Conservation (phyloP, 2,797 vertebrate genomes). For the Cyprinodon diabolis region DNA sequence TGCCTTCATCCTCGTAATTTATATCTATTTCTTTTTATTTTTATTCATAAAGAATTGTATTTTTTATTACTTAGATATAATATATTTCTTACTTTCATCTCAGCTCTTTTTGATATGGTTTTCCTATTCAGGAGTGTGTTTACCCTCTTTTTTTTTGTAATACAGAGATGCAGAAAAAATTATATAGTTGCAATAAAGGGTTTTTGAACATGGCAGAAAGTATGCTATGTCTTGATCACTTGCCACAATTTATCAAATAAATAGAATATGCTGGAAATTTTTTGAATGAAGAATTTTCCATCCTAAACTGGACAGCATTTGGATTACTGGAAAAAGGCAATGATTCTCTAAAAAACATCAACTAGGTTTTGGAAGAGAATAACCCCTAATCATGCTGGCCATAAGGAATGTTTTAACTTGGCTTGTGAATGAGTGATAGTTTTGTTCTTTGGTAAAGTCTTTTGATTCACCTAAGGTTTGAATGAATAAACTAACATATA, state of each 20-base stretch:
- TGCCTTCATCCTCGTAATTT: not conserved
- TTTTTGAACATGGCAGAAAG: not conserved
- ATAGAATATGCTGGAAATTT: constrained; percentile 2
- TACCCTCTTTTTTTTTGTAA: not conserved
- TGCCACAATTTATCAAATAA: not conserved
- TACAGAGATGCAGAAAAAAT: constrained; percentile 6
- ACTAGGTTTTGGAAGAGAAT: constrained; percentile 33
- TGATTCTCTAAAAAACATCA: constrained; percentile 43
- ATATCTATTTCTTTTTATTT: not conserved
- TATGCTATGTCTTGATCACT: not conserved
- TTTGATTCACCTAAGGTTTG: not conserved
- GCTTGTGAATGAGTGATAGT: constrained; percentile 19
- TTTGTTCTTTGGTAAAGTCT: constrained; percentile 4
- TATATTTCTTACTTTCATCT: not conserved
- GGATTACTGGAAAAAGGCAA: constrained; percentile 23
- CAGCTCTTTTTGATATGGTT: not conserved
- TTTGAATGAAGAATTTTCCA: constrained; percentile 7
- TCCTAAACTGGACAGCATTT: not conserved
- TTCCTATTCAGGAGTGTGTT: not conserved
- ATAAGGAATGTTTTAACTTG: constrained; percentile 14
- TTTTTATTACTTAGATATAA: not conserved
- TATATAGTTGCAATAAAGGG: not conserved
- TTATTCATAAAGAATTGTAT: not conserved
- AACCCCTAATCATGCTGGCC: constrained; percentile 32
- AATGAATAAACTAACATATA: not conserved